Conservation (phyloP, 2,113 vertebrate species). For the Danio rerio region GRCz12tu NC_133195.1:11315001-11315500, state of each 20-base stretch:
- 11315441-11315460: neutral
- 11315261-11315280: slow-evolving; percentile 31
- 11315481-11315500: neutral
- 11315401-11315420: neutral
- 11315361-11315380: neutral
- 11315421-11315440: slow-evolving; percentile 15
- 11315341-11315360: too few species aligned
- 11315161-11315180: slow-evolving; percentile 54
- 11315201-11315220: slow-evolving; percentile 59
- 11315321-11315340: neutral
- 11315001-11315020: too few species aligned
- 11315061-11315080: too few species aligned
- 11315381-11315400: slow-evolving; percentile 29
- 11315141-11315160: slow-evolving; percentile 43
- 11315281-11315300: slow-evolving; percentile 33
- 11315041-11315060: too few species aligned
- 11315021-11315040: too few species aligned
- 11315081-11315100: too few species aligned
- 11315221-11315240: slow-evolving; percentile 53
- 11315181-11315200: slow-evolving; percentile 35
- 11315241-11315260: slow-evolving; percentile 12
- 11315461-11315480: neutral
- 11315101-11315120: too few species aligned
- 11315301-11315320: slow-evolving; percentile 27
- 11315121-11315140: too few species aligned